phyloP scores from a whole-genome alignment of 2,797 vertebrate species.

The Chloroceryle amazona region DNA sequence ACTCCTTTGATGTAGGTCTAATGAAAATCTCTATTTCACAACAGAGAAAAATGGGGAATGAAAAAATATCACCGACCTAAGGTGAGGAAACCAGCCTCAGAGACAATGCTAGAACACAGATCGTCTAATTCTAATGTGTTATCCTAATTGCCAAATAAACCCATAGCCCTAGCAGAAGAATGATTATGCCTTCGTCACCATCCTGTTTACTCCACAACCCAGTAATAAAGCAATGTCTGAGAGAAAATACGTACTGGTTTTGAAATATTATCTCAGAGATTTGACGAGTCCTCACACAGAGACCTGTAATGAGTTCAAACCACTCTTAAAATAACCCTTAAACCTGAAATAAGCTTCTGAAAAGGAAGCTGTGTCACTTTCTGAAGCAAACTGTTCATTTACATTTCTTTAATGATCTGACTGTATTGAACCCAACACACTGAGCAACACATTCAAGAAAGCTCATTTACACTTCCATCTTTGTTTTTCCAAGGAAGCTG shows the following conservation, averaged over 20 bases:
- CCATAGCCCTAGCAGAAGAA: background rate
- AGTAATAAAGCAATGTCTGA: background rate
- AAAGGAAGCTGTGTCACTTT: slow-evolving; percentile 43
- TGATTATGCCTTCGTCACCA: background rate
- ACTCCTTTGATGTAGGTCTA: slow-evolving; percentile 43
- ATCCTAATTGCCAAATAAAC: slow-evolving; percentile 46
- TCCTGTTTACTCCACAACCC: slow-evolving; percentile 43
- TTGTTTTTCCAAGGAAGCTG: slow-evolving; percentile 11
- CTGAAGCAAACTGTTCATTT: slow-evolving; percentile 42
- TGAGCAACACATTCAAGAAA: slow-evolving; percentile 15
- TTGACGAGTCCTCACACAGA: slow-evolving; percentile 4
- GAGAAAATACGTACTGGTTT: slow-evolving; percentile 35
- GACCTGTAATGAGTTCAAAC: background rate
- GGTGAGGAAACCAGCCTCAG: slow-evolving; percentile 19
- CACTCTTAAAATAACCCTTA: slow-evolving; percentile 12
- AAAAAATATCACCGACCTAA: slow-evolving; percentile 18
- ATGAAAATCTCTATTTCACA: slow-evolving; percentile 43
- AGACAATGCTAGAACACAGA: background rate
- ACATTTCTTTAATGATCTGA: slow-evolving; percentile 61
- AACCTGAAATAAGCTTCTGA: slow-evolving; percentile 34
- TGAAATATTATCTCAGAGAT: slow-evolving; percentile 15
- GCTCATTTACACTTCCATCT: slow-evolving; percentile 47
- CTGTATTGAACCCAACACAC: background rate
- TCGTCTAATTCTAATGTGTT: slow-evolving; percentile 5
- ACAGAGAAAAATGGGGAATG: background rate